phyloP scores from a whole-genome alignment of 2,797 vertebrate genomes.

The Columba guinea region DNA sequence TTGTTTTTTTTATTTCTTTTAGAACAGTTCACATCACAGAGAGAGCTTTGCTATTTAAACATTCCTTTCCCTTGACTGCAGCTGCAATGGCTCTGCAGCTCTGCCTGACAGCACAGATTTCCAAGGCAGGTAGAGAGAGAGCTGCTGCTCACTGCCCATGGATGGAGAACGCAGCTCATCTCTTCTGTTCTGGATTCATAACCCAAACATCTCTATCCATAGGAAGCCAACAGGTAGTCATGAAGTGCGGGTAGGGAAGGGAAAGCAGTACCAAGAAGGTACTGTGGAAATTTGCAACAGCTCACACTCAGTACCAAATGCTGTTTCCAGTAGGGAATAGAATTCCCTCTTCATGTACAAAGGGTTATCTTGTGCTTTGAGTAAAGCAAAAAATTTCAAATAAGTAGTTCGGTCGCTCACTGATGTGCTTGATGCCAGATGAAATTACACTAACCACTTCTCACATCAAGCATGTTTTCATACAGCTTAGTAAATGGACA shows the following conservation, averaged over 20 bases:
- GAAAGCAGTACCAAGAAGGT: not conserved
- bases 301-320: not conserved
- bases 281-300: not conserved
- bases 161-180: not conserved
- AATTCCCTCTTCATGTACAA: not conserved
- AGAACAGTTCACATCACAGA: not conserved
- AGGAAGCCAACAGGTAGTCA: not conserved
- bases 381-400: not conserved
- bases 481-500: not conserved
- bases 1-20: not conserved
- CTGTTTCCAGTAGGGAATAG: not conserved
- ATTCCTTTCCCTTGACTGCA: not conserved
- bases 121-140: not conserved
- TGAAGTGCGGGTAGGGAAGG: not conserved
- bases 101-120: not conserved
- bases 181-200: not conserved
- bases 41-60: not conserved
- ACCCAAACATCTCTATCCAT: not conserved
- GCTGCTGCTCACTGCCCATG: not conserved
- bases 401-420: not conserved
- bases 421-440: not conserved
- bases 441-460: not conserved
- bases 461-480: not conserved
- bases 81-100: not conserved
- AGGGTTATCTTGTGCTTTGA: not conserved